Evolutionary conservation across 2,113 vertebrate species (phyloP).

Genomic region (Actenoides lindsayi): DNA sequence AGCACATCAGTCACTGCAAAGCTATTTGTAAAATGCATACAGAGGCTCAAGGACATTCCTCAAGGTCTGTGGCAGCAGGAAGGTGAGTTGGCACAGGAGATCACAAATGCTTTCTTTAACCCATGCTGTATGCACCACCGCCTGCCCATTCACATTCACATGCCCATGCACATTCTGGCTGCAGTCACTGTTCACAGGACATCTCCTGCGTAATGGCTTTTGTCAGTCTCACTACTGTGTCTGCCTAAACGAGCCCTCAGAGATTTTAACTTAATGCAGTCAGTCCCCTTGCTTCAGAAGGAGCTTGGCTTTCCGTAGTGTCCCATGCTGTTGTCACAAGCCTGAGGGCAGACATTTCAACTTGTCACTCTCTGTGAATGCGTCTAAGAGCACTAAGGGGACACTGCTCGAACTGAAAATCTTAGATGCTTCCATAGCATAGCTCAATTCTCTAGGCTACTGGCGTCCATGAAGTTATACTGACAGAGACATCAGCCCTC

Average conservation of each 20-base stretch:
- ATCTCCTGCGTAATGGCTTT: neutral
- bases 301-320: neutral
- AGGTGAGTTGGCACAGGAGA: neutral
- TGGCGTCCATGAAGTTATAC: neutral
- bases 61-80: neutral
- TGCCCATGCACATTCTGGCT: neutral
- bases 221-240: neutral
- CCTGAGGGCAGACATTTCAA: neutral
- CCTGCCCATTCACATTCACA: neutral
- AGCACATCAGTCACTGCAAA: neutral
- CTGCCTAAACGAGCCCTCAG: neutral
- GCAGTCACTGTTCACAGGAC: neutral
- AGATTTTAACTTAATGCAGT: neutral
- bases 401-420: neutral
- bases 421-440: neutral
- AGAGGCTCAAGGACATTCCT: neutral
- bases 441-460: neutral
- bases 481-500: neutral
- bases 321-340: neutral
- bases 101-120: neutral
- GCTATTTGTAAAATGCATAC: neutral
- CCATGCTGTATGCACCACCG: fast-evolving
- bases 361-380: neutral
- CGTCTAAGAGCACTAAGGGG: neutral
- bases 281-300: neutral